These are phyloP conservation scores for Erebia palarica DNA, from an alignment of 2,888 invertebrate species.

Conservation along the genomic window DNA sequence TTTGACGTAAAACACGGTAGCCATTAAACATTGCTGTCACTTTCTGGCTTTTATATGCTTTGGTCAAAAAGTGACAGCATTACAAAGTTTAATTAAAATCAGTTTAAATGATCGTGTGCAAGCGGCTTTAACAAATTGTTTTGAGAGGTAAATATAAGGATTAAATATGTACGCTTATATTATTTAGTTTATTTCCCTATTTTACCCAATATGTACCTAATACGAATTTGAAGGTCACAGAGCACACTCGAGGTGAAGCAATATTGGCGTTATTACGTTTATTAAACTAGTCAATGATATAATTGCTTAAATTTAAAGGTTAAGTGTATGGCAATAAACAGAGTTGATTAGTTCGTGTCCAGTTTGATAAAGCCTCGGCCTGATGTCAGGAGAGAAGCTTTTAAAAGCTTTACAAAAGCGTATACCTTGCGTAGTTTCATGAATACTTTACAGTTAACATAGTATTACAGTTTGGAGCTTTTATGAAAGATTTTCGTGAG, in stretches of 20 bases:
- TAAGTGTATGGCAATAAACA: conserved; percentile 34
- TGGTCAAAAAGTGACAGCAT: no score
- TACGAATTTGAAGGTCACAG: conserved; percentile 12
- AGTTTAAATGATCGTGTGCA: no score
- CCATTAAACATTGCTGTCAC: not conserved
- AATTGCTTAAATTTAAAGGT: conserved; percentile 38
- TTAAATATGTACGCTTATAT: not conserved
- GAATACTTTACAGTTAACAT: no score
- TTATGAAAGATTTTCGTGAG: no score
- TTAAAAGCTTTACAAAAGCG: conserved; percentile 2
- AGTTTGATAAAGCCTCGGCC: not conserved
- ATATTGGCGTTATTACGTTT: conserved; percentile 28
- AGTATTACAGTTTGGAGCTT: no score
- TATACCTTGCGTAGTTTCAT: no score
- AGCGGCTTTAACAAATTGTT: no score
- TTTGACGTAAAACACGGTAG: not conserved
- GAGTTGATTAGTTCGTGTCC: conserved; percentile 33
- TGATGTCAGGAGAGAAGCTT: conserved; percentile 2
- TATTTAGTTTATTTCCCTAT: conserved; percentile 4
- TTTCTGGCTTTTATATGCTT: no score
- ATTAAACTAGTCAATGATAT: conserved; percentile 30
- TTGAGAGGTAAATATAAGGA: not conserved
- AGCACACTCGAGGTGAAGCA: conserved; percentile 25
- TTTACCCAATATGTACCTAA: conserved; percentile 1
- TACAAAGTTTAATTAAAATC: no score